Conservation (phyloP, 2,113 vertebrate species). For the Psilopogon haemacephalus region DNA sequence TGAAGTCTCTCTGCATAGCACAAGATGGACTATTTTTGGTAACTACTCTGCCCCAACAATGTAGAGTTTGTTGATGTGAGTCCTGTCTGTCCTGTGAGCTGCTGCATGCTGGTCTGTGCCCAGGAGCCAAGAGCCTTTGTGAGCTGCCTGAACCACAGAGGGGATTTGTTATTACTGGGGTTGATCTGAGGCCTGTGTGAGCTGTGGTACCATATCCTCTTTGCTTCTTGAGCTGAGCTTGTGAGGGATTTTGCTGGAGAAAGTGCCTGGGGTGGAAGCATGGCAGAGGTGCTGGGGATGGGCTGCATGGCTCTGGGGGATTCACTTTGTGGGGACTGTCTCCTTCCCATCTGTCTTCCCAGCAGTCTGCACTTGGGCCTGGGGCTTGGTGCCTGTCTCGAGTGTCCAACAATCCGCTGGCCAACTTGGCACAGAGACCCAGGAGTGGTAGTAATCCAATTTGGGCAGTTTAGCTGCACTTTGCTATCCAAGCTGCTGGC, state of each 20-base stretch:
- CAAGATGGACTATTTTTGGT: not conserved
- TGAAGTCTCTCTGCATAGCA: not conserved
- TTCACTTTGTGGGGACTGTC: accelerated
- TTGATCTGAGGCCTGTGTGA: accelerated
- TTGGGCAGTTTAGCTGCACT: constrained; percentile 64
- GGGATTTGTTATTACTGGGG: not conserved
- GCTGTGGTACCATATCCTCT: not conserved
- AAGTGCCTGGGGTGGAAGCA: not conserved
- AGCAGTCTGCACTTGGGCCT: not conserved
- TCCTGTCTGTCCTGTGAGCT: not conserved
- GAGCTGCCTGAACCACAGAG: not conserved
- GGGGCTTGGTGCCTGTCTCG: not conserved
- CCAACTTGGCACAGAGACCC: constrained; percentile 37
- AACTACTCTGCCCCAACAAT: not conserved
- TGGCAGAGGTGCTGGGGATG: not conserved
- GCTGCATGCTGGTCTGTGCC: not conserved
- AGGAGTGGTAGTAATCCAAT: constrained; percentile 57
- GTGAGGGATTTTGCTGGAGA: constrained; percentile 23
- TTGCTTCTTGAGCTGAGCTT: constrained; percentile 21
- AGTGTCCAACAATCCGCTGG: not conserved
- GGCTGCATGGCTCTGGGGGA: not conserved
- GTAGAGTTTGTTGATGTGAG: not conserved
- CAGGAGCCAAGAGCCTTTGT: accelerated
- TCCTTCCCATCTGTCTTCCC: not conserved
- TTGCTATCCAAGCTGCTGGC: constrained; percentile 53